Evolutionary conservation across 2,888 invertebrate species (phyloP).

Genomic region (Leptinotarsa peninsularis): DNA sequence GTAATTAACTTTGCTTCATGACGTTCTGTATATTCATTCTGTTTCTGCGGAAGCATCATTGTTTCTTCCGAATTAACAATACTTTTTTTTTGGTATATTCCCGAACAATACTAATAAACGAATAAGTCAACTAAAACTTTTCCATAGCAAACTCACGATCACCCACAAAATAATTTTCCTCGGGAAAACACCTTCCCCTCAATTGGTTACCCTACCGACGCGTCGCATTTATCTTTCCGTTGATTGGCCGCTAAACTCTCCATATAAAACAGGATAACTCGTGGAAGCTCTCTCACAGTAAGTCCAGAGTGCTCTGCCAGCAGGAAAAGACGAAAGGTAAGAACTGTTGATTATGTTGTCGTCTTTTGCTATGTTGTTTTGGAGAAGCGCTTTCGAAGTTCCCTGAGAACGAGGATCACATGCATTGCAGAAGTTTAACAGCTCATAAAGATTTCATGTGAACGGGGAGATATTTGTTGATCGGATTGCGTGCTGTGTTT

Average conservation of each 20-base stretch:
- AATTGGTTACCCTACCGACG: slow-evolving; percentile 26
- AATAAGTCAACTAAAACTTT: slow-evolving; percentile 13
- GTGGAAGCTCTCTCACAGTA: slow-evolving; percentile 36
- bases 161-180: slow-evolving; percentile 31
- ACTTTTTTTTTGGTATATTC: too few relatives aligned
- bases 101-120: too few relatives aligned
- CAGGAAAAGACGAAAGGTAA: slow-evolving; percentile 38
- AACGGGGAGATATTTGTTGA: neutral
- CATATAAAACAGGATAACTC: slow-evolving; percentile 40
- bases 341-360: slow-evolving; percentile 8
- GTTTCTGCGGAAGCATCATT: too few relatives aligned
- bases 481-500: slow-evolving; percentile 2
- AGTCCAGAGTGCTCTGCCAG: slow-evolving; percentile 36
- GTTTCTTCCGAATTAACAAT: too few relatives aligned
- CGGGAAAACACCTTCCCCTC: slow-evolving; percentile 27
- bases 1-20: too few relatives aligned
- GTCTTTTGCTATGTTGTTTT: slow-evolving; percentile 4
- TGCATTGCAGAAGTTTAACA: neutral
- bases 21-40: too few relatives aligned
- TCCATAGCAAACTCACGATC: slow-evolving; percentile 15
- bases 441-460: slow-evolving; percentile 6
- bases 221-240: slow-evolving; percentile 36
- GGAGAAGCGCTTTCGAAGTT: neutral
- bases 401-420: neutral
- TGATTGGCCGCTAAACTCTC: slow-evolving; percentile 35